Evolutionary conservation across 2,888 invertebrate species (phyloP).

Genomic region (Drosophila atroscutellata): DNA sequence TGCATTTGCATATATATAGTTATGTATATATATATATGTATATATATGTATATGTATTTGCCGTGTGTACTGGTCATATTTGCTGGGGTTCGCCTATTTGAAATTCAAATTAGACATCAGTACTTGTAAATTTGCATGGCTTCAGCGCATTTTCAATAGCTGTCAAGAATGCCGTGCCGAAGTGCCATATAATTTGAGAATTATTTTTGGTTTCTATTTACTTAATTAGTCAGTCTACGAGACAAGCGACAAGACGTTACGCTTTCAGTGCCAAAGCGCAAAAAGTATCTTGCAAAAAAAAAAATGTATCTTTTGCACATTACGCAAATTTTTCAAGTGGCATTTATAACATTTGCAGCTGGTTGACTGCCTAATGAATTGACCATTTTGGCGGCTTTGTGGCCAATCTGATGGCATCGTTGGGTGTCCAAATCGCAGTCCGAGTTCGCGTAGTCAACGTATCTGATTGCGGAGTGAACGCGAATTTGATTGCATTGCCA

Average conservation of each 20-base stretch:
- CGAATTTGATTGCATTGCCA: conserved; percentile 60
- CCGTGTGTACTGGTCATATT: conserved; percentile 14
- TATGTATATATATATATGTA: not conserved
- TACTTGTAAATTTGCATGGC: conserved; percentile 76
- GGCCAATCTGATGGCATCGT: conserved; percentile 56
- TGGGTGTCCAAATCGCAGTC: conserved; percentile 12
- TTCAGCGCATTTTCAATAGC: conserved; percentile 54
- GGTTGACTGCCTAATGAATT: conserved; percentile 58
- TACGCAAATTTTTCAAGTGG: conserved; percentile 50
- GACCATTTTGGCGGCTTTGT: conserved; percentile 54
- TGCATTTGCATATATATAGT: conserved; percentile 19
- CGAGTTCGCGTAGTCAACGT: conserved; percentile 31
- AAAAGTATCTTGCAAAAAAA: conserved; percentile 13
- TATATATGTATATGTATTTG: not conserved
- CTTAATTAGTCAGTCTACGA: conserved; percentile 64
- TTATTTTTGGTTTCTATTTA: conserved; percentile 45
- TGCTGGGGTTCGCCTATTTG: conserved; percentile 61
- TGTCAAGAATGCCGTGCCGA: conserved; percentile 63
- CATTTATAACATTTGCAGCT: conserved; percentile 54
- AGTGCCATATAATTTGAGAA: conserved; percentile 49
- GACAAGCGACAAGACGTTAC: conserved; percentile 13
- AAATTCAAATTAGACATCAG: conserved; percentile 80
- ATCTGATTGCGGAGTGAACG: conserved; percentile 55
- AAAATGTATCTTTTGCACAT: conserved; percentile 28
- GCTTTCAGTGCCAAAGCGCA: conserved; percentile 18